These are phyloP conservation scores for Leiothrix lutea DNA, from an alignment of 2,113 vertebrate genomes.

Conservation along the genomic window DNA sequence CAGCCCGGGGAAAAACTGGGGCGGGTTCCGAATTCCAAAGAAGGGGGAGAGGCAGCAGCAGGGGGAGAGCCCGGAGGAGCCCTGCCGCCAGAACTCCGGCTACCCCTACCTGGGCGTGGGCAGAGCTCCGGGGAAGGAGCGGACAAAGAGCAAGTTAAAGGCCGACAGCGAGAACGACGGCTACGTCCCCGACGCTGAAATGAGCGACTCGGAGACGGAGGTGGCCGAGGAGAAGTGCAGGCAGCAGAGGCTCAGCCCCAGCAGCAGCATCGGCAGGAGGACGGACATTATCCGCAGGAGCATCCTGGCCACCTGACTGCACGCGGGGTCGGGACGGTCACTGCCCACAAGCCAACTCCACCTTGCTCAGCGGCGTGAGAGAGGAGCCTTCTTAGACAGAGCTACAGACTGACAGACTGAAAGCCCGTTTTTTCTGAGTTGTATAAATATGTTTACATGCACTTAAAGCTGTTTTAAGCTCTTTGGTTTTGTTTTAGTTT, in stretches of 20 bases:
- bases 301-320: conserved; percentile 90
- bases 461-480: conserved; percentile 56
- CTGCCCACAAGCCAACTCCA: conserved; percentile 16
- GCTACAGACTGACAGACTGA: neutral
- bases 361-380: conserved; percentile 5
- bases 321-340: neutral
- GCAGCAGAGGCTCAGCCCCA: conserved; percentile 80
- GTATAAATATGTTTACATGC: conserved; percentile 68
- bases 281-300: conserved; percentile 89
- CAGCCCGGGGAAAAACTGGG: conserved; percentile 88
- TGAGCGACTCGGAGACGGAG: conserved; percentile 81
- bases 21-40: conserved; percentile 94
- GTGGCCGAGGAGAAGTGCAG: conserved; percentile 82
- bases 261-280: conserved; percentile 77
- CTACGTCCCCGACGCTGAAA: conserved; percentile 76
- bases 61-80: conserved; percentile 44
- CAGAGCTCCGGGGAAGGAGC: conserved; percentile 67
- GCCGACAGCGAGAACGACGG: conserved; percentile 79
- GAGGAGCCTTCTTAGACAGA: neutral
- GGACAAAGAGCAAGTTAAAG: conserved; percentile 77
- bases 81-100: conserved; percentile 66
- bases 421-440: conserved; percentile 37
- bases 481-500: neutral
- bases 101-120: conserved; percentile 64
- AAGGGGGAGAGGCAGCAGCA: conserved; percentile 80